phyloP scores from a whole-genome alignment of 2,797 vertebrate species.

The Gambusia yucatana region DNA sequence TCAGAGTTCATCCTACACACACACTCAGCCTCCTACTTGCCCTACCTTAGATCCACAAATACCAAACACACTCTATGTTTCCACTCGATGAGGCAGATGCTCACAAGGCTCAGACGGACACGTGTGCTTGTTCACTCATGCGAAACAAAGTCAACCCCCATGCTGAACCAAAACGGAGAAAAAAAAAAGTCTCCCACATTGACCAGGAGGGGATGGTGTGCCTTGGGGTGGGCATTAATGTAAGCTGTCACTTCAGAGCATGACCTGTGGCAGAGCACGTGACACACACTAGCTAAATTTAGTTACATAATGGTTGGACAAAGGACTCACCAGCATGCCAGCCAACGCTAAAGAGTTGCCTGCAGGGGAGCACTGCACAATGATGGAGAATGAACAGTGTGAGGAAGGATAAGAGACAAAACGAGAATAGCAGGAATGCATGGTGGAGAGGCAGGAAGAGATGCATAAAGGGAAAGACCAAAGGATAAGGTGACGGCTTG shows the following conservation, averaged over 20 bases:
- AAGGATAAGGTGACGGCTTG: conserved; percentile 30
- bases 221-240: conserved; percentile 71
- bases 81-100: conserved; percentile 57
- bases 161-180: neutral
- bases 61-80: conserved; percentile 52
- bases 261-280: conserved; percentile 68
- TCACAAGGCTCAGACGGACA: conserved; percentile 58
- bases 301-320: conserved; percentile 61
- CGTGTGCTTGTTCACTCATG: conserved; percentile 65
- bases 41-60: conserved; percentile 30
- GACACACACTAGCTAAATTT: conserved; percentile 74
- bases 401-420: conserved; percentile 52
- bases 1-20: conserved; percentile 44
- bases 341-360: conserved; percentile 68
- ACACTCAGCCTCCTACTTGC: conserved; percentile 9
- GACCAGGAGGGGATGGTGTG: conserved; percentile 59
- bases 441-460: conserved; percentile 22
- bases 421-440: conserved; percentile 33
- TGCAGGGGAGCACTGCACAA: conserved; percentile 59
- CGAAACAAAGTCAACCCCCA: conserved; percentile 25
- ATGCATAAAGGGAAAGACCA: conserved; percentile 58
- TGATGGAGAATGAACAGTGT: conserved; percentile 61
- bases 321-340: conserved; percentile 64
- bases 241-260: conserved; percentile 67
- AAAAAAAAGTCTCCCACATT: conserved; percentile 43